Conservation (phyloP, 2,113 vertebrate genomes). For the Equus quagga region DNA sequence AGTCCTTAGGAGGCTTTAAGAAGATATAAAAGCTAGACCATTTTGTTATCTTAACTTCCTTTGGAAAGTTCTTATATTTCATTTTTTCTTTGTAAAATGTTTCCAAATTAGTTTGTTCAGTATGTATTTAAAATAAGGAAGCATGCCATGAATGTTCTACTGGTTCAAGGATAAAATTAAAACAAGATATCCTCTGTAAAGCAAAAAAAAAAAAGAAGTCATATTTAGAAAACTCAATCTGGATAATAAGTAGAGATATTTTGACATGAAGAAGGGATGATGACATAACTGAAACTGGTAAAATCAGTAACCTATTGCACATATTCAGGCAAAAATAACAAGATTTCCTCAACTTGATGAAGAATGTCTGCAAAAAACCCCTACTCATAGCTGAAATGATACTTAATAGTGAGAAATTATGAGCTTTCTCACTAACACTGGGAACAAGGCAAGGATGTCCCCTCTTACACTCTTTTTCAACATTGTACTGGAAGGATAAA, state of each 20-base stretch:
- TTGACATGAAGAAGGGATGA: not conserved
- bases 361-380: not conserved
- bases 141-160: not conserved
- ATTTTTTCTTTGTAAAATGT: not conserved
- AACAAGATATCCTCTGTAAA: slow-evolving; percentile 92
- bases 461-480: not conserved
- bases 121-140: slow-evolving; percentile 21
- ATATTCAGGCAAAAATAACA: not conserved
- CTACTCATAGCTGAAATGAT: not conserved
- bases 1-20: too few relatives aligned
- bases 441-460: too few relatives aligned
- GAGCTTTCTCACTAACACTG: not conserved
- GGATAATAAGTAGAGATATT: not conserved
- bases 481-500: not conserved
- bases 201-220: slow-evolving; percentile 88
- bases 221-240: not conserved
- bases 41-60: not conserved
- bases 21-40: not conserved
- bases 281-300: not conserved
- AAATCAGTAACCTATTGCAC: not conserved
- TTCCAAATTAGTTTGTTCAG: slow-evolving; percentile 1
- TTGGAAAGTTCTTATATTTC: not conserved
- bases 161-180: slow-evolving; percentile 56
- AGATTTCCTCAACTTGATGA: not conserved
- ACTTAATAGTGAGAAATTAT: not conserved